These are phyloP conservation scores for Gortyna flavago DNA, from an alignment of 2,888 invertebrate species.

Conservation along the genomic window DNA sequence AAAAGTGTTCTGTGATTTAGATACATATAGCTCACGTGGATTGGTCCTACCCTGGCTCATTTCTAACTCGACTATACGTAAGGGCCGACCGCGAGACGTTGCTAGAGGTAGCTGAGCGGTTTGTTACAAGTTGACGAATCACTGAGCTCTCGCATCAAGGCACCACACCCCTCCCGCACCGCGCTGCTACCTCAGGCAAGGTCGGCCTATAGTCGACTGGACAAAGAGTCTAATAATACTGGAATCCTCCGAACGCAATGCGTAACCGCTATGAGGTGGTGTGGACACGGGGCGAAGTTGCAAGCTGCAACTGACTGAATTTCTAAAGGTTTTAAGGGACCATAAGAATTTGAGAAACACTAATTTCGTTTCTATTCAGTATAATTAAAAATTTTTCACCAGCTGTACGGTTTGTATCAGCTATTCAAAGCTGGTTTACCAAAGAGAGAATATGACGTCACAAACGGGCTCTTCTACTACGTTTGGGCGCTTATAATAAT, in stretches of 20 bases:
- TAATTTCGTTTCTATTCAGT: not conserved
- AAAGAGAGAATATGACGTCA: constrained; percentile 83
- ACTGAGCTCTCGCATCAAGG: too few relatives aligned
- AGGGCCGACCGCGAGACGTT: too few relatives aligned
- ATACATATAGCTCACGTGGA: not conserved
- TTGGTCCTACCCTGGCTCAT: not conserved
- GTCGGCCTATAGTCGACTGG: too few relatives aligned
- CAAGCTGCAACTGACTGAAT: not conserved
- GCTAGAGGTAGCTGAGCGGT: too few relatives aligned
- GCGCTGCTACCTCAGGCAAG: too few relatives aligned
- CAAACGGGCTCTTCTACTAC: constrained; percentile 86
- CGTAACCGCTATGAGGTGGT: not conserved
- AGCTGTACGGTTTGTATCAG: constrained; percentile 84
- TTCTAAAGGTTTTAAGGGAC: not conserved
- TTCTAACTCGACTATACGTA: not conserved
- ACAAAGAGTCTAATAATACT: too few relatives aligned
- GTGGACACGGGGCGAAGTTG: not conserved
- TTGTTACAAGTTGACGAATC: too few relatives aligned
- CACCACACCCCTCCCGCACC: too few relatives aligned
- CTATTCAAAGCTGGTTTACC: constrained; percentile 85
- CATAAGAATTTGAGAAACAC: not conserved
- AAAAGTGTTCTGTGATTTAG: too few relatives aligned
- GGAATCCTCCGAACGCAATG: not conserved
- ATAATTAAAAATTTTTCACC: constrained; percentile 7
- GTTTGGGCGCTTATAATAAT: constrained; percentile 85